Conservation (phyloP, 2,888 invertebrate genomes). For the Ennomos fuscantarius region DNA sequence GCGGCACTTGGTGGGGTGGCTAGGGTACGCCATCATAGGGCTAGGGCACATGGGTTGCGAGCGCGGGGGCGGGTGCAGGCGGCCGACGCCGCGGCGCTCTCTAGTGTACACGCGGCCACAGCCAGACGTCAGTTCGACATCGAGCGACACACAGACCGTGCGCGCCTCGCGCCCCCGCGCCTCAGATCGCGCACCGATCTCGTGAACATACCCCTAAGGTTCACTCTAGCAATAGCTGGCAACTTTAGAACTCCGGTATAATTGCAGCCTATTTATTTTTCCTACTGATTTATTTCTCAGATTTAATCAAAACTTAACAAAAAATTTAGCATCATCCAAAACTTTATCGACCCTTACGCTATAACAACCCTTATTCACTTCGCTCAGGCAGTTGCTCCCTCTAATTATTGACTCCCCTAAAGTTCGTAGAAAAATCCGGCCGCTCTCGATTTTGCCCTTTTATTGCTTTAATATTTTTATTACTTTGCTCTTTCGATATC, state of each 20-base stretch:
- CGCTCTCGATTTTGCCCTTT: conserved; percentile 68
- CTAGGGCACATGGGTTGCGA: conserved; percentile 51
- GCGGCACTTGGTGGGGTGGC: conserved; percentile 48
- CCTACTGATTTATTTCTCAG: not conserved
- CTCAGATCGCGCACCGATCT: conserved; percentile 54
- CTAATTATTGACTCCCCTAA: conserved; percentile 83
- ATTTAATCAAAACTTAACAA: conserved; percentile 18
- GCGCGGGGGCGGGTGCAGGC: conserved; percentile 77
- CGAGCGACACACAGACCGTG: conserved; percentile 77
- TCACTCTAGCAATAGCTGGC: conserved; percentile 28
- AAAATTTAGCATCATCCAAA: conserved; percentile 42
- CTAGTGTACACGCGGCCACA: conserved; percentile 44
- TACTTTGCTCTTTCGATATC: conserved; percentile 54
- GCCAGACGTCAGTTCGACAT: conserved; percentile 73
- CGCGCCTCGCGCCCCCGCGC: conserved; percentile 68
- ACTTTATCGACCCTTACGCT: conserved; percentile 80
- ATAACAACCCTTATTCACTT: conserved; percentile 81
- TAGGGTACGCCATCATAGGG: conserved; percentile 66
- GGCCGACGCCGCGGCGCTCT: conserved; percentile 67
- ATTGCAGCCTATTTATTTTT: conserved; percentile 18
- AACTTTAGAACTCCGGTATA: conserved; percentile 28
- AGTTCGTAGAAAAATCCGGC: conserved; percentile 71
- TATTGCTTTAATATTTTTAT: conserved; percentile 74
- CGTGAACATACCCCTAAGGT: conserved; percentile 29
- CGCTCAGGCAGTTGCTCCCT: conserved; percentile 78